These are phyloP conservation scores for Panagrolaimus sp. DNA, from an alignment of 1,140 invertebrate genomes.

Conservation along the genomic window DNA sequence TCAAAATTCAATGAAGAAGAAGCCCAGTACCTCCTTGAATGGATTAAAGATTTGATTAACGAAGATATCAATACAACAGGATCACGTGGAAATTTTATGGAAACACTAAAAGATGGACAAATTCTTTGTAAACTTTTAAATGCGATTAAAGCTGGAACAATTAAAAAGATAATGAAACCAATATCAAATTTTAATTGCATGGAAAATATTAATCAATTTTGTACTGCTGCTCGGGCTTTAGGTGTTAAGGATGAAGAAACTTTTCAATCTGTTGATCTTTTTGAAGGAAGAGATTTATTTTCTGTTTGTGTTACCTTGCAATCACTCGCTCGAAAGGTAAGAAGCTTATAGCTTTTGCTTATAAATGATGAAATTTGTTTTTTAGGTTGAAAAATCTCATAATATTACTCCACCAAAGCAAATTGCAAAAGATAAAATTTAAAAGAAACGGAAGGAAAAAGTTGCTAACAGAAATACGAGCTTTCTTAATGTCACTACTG, in stretches of 20 bases:
- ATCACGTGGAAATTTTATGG: slow-evolving; percentile 75
- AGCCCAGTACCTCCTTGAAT: slow-evolving; percentile 78
- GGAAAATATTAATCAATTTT: slow-evolving; percentile 94
- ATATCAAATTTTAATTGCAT: slow-evolving; percentile 84
- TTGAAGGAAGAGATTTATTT: slow-evolving; percentile 23
- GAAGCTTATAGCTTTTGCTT: slow-evolving; percentile 12
- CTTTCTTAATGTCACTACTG: no score
- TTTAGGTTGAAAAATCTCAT: slow-evolving; percentile 40
- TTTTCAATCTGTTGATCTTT: slow-evolving; percentile 20
- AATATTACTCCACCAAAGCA: slow-evolving; percentile 32
- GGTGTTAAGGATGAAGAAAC: slow-evolving; percentile 88
- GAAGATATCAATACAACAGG: slow-evolving; percentile 74
- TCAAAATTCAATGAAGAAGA: slow-evolving; percentile 84
- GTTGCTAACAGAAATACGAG: no score
- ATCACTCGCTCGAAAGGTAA: slow-evolving; percentile 85
- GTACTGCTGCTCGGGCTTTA: slow-evolving; percentile 77
- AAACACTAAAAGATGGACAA: slow-evolving; percentile 47
- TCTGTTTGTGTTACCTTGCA: slow-evolving; percentile 82
- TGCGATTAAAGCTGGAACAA: slow-evolving; percentile 64
- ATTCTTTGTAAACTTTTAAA: slow-evolving; percentile 56
- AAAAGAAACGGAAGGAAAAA: no score
- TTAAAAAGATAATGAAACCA: slow-evolving; percentile 77
- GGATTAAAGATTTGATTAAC: slow-evolving; percentile 74
- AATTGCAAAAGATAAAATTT: slow-evolving; percentile 35
- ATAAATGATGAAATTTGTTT: background rate